These are phyloP conservation scores for Megaptera novaeangliae DNA, from an alignment of 2,113 vertebrate species.

Conservation along the genomic window DNA sequence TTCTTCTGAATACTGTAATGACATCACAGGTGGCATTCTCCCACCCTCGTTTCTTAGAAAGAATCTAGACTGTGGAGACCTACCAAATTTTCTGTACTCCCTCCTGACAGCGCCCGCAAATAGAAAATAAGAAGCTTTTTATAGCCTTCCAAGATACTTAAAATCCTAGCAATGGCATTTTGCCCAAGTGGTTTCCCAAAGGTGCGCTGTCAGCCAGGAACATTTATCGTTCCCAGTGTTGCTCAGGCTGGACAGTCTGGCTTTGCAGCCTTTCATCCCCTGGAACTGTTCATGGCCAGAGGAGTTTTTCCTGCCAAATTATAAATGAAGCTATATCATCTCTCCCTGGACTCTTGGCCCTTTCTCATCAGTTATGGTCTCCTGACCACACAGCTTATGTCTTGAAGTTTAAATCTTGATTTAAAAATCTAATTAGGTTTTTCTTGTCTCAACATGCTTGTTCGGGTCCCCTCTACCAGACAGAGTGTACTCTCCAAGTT, in stretches of 20 bases:
- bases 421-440: slow-evolving; percentile 59
- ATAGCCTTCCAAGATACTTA: not conserved
- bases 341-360: slow-evolving; percentile 9
- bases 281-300: not conserved
- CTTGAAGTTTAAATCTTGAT: slow-evolving; percentile 61
- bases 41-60: not conserved
- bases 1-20: not conserved
- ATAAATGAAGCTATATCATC: slow-evolving; percentile 35
- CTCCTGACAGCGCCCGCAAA: not conserved
- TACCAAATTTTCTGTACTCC: not conserved
- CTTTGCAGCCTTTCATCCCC: not conserved
- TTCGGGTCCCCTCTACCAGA: slow-evolving; percentile 1
- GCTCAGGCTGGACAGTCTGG: not conserved
- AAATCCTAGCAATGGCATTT: not conserved
- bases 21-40: not conserved
- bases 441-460: slow-evolving; percentile 1
- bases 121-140: not conserved
- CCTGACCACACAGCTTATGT: slow-evolving; percentile 57
- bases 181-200: not conserved
- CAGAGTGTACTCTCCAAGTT: slow-evolving; percentile 12
- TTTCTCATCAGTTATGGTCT: slow-evolving; percentile 37
- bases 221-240: not conserved
- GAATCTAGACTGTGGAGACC: not conserved
- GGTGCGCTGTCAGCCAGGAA: not conserved
- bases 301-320: slow-evolving; percentile 21